Base-by-base conservation (phyloP, 2,888 invertebrate species). In the Macrostomum cliftonense region DNA sequence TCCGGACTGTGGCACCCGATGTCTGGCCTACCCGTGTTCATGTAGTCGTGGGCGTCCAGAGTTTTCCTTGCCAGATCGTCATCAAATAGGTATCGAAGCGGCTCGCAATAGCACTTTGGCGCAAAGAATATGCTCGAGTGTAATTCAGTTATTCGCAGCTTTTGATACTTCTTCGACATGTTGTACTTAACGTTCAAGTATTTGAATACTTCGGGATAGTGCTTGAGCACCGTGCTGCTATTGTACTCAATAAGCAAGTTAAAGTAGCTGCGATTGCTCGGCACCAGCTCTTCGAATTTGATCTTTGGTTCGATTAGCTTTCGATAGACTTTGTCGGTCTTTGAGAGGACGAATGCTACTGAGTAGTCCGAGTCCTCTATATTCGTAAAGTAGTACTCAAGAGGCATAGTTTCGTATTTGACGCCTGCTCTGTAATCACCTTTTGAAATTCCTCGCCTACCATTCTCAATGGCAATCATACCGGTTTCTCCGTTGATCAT, bases 211-310 rank as follows among this genome's bases (percentile, higher is more conserved):
- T 60, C 60, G 0, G 60, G 59, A 4, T 65, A 55, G 38, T 58
- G 47, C 37, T 59, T 49, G 9, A 45, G 44, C 16, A 45, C 42
- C 43, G 57, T 49, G 1, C 58, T 51, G 46, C 63, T 65, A 52
- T 65, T 64, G 56, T 71, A 71, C 52, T 70, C 67, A 43, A 67
- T 65, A 17, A 71, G 59, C 2, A 71, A 59, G 53, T 71, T 71
- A 56, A 63, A 71, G 54, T 64, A 70, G 49, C 68, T 70, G 47
- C 5, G 65, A 67, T 49, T 68, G 66, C 52, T 65, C 65, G 5
- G 68, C 64, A 45, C 68, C 54, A 70, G 45, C 60, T 63, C 67
- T 69, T 49, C 17, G 4, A 39, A 39, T 36, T 37, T 12, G 39
- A 14, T 50, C 17, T n/a, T 38, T 2, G 46, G 37, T 38, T 42